Evolutionary conservation across 1,140 invertebrate genomes (phyloP).

Genomic region (Orius laevigatus): DNA sequence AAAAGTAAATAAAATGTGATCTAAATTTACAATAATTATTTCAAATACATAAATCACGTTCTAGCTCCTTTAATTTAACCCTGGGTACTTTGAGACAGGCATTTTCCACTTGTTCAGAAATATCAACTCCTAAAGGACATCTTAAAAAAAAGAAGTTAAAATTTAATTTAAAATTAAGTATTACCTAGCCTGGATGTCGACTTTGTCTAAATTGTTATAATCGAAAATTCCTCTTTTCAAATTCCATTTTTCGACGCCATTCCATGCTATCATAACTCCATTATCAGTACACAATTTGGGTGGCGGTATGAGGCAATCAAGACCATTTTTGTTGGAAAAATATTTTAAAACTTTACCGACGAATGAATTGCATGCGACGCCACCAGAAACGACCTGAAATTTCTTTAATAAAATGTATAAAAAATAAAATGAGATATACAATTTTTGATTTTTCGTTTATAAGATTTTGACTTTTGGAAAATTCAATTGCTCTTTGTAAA

Average conservation of each 20-base stretch:
- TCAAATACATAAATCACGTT: too few species aligned
- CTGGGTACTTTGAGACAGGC: constrained; percentile 41
- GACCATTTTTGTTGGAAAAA: constrained; percentile 48
- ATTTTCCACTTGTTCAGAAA: constrained; percentile 33
- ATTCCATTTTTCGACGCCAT: constrained; percentile 65
- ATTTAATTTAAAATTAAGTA: constrained; percentile 2
- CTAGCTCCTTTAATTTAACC: constrained; percentile 29
- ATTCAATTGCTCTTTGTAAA: constrained; percentile 67
- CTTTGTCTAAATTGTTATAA: constrained; percentile 30
- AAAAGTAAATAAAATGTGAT: too few species aligned
- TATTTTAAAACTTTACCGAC: constrained; percentile 49
- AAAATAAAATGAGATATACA: constrained; percentile 7
- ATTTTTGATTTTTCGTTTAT: not conserved
- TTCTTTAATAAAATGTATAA: not conserved
- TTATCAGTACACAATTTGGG: constrained; percentile 90
- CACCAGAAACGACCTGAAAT: constrained; percentile 76
- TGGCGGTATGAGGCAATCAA: constrained; percentile 55
- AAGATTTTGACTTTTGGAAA: constrained; percentile 40
- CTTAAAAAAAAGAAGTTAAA: constrained; percentile 23
- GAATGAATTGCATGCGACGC: constrained; percentile 84
- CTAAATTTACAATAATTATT: too few species aligned
- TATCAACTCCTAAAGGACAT: constrained; percentile 37
- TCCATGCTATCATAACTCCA: constrained; percentile 99
- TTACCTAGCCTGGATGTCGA: constrained; percentile 30
- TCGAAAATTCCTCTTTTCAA: constrained; percentile 28